Conservation (phyloP, 2,888 invertebrate species). For the Thecophora atra region DNA sequence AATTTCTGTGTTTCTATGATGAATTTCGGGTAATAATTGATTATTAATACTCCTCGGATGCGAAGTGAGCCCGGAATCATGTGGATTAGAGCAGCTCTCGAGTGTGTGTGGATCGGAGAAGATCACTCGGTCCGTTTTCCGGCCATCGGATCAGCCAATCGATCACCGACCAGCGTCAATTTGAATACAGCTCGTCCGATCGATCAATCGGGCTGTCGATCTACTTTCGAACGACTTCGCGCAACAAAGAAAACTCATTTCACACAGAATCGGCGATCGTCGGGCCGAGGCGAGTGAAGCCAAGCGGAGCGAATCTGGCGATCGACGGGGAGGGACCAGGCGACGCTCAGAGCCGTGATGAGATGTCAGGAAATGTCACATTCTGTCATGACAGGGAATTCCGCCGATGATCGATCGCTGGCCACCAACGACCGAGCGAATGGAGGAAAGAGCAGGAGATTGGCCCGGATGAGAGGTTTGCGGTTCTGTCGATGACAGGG, state of each 20-base stretch:
- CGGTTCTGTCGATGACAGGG: too few species aligned
- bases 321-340: background rate
- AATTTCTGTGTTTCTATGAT: too few species aligned
- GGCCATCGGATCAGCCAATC: background rate
- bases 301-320: slow-evolving; percentile 12
- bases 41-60: too few species aligned
- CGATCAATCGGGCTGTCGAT: slow-evolving; percentile 24
- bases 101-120: too few species aligned
- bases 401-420: slow-evolving; percentile 38
- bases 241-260: slow-evolving; percentile 24
- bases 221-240: slow-evolving; percentile 24
- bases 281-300: background rate
- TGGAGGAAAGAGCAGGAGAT: too few species aligned
- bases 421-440: too few species aligned
- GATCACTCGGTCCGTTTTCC: too few species aligned
- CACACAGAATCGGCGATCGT: slow-evolving; percentile 27
- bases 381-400: slow-evolving; percentile 44
- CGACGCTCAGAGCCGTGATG: slow-evolving; percentile 8
- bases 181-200: background rate
- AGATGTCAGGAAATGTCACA: slow-evolving; percentile 53
- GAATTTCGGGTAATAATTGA: too few species aligned
- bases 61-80: too few species aligned
- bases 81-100: too few species aligned
- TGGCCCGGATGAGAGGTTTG: too few species aligned
- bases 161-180: slow-evolving; percentile 5